Conservation (phyloP, 1,140 invertebrate genomes). For the Hylaeus volcanicus region DNA sequence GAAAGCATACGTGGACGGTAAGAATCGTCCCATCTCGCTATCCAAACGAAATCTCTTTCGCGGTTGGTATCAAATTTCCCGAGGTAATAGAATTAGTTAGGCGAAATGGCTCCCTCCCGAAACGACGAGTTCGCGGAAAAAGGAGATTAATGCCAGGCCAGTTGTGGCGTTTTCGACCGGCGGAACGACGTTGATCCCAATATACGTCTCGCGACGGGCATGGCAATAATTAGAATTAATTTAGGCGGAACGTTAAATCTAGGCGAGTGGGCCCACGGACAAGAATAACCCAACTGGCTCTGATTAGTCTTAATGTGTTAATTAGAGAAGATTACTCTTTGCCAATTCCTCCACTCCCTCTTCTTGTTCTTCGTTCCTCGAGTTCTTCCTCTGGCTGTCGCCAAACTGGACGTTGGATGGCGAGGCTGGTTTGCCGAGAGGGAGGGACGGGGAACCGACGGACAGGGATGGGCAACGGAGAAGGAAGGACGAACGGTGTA, state of each 20-base stretch:
- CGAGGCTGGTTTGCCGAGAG: conserved; percentile 36
- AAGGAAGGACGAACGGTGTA: conserved; percentile 48
- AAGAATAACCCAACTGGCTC: conserved; percentile 76
- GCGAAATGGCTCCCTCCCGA: not conserved
- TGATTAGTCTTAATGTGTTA: conserved; percentile 81
- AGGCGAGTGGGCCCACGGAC: conserved; percentile 76
- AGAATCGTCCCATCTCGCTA: too few species aligned
- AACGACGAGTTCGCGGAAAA: conserved; percentile 16
- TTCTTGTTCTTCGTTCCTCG: conserved; percentile 44
- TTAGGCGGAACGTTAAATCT: conserved; percentile 79
- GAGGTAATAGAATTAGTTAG: not conserved
- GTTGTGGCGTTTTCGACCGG: conserved; percentile 14
- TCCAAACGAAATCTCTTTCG: not conserved
- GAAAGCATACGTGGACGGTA: too few species aligned
- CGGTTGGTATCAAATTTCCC: not conserved
- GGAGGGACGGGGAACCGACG: not conserved
- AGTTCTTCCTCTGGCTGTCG: conserved; percentile 54
- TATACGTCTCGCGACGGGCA: conserved; percentile 43
- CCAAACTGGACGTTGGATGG: conserved; percentile 59
- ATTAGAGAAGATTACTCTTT: conserved; percentile 77
- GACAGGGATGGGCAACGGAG: conserved; percentile 3
- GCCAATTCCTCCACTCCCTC: conserved; percentile 52
- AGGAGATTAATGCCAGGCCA: conserved; percentile 18
- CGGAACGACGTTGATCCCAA: conserved; percentile 34
- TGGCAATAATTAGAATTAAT: conserved; percentile 80